Evolutionary conservation across 2,797 vertebrate genomes (phyloP).

Genomic region (Ceryle rudis): DNA sequence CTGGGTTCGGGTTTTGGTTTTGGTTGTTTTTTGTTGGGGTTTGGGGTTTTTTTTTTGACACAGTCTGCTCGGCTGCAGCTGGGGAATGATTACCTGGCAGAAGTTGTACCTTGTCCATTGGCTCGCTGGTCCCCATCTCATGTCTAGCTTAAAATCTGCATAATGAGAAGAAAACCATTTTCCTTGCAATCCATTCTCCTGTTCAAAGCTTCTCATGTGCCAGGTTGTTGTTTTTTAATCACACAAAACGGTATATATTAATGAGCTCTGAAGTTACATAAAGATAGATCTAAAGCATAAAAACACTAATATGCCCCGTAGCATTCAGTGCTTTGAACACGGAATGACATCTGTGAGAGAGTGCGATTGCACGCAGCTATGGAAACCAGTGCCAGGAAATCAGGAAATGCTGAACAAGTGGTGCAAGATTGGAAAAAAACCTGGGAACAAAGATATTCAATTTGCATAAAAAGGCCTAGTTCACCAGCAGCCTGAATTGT

Average conservation of each 20-base stretch:
- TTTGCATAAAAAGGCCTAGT: constrained; percentile 58
- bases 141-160: not conserved
- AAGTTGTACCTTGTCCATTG: not conserved
- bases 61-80: not conserved
- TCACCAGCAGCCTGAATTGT: not conserved
- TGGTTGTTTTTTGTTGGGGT: no score
- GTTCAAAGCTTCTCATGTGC: constrained; percentile 35
- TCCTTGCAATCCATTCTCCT: constrained; percentile 30
- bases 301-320: constrained; percentile 49
- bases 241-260: constrained; percentile 68
- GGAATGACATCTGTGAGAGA: constrained; percentile 44
- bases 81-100: not conserved
- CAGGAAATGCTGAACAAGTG: constrained; percentile 32
- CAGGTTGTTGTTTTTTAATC: constrained; percentile 60
- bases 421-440: not conserved
- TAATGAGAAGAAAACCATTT: constrained; percentile 30
- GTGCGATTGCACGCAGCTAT: constrained; percentile 37
- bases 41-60: not conserved
- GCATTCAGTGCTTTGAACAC: constrained; percentile 55
- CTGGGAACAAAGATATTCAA: constrained; percentile 41
- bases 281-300: constrained; percentile 53
- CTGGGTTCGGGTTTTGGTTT: not conserved
- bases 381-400: constrained; percentile 57
- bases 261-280: constrained; percentile 65
- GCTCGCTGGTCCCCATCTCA: not conserved